Evolutionary conservation across 30 jellyfish, hydroid and myxozoan species (phyloP), one percentile per base, ranked within the genome.

Genomic region (Aurelia coerulea): DNA sequence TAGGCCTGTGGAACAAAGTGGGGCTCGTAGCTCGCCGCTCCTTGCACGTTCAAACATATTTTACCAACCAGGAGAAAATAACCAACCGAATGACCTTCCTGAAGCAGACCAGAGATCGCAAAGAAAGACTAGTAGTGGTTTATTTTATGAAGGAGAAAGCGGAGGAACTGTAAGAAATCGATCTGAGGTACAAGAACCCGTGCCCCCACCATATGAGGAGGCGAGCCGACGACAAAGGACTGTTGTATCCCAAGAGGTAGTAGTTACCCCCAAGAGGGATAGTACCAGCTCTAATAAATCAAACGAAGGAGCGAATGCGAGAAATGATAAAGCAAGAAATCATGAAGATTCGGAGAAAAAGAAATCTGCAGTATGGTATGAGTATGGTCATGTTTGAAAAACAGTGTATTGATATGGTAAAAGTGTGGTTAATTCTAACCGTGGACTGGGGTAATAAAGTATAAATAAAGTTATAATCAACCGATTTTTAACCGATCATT

Each of bases 321-420:
- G 58, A 56, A 68, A 81, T 54, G 83, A 64, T 41, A 84, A 73
- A 64, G 71, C 76, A 5, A 77, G 81, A 4, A 50, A 54, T 23
- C 75, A 65, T 14, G 85, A 73, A 14, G 85, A 78, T 1, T 64
- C 76, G 1, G 91, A 66, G 60, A 72, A 80, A 77, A 82, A 88
- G 87, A 85, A 79, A 79, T 19, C 83, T 72, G 73, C 90, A 10
- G 71, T 77, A 14, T 92, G 98, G 98, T 92, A 92, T 62, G 98
- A 92, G 65, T 92, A 87, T 70, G 98, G 98, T 3, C 67, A 69
- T 35, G 98, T 87, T 29, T 92, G 60, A 87, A 12, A 31, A 39
- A 39, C 51, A 0, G 9, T 39, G 51, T 39, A 39, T 39, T 39
- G 51, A 39, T 39, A 39, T 39, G 51, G 51, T 39, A 39, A 39